These are phyloP conservation scores for Caenorhabditis sulstoni DNA, from an alignment of 2,888 invertebrate species.

Conservation along the genomic window DNA sequence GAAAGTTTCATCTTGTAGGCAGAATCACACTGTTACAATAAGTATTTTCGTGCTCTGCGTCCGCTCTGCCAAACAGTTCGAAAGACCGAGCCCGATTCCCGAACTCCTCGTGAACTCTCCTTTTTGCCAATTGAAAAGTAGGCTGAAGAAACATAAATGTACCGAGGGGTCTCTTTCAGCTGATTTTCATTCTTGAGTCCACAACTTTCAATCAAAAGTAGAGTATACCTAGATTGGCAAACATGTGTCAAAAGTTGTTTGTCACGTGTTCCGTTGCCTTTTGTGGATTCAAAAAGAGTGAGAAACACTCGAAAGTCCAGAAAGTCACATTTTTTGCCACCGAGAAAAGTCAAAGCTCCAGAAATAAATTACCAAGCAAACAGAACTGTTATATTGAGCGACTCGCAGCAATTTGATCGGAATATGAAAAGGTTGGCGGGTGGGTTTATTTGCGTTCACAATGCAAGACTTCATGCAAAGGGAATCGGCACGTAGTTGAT, in stretches of 20 bases:
- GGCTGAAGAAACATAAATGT: no score
- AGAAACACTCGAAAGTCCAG: constrained; percentile 22
- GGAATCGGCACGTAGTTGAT: constrained; percentile 35
- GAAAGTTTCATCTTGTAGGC: constrained; percentile 22
- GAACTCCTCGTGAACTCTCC: constrained; percentile 25
- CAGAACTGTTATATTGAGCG: constrained; percentile 47
- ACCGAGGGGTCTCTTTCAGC: no score
- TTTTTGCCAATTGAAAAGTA: constrained; percentile 1
- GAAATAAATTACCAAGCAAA: constrained; percentile 48
- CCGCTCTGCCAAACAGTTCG: constrained; percentile 31
- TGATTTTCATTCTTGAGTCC: not conserved
- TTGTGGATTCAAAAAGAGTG: no score
- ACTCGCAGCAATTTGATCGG: constrained; percentile 40
- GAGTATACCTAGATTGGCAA: constrained; percentile 4
- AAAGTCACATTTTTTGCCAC: constrained; percentile 22
- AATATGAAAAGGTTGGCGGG: constrained; percentile 18
- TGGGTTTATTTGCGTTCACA: constrained; percentile 50
- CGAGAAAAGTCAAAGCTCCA: constrained; percentile 25
- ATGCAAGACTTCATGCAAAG: constrained; percentile 15
- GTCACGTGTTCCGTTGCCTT: constrained; percentile 15
- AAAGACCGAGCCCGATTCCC: not conserved
- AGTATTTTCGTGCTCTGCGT: constrained; percentile 29
- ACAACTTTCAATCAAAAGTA: not conserved
- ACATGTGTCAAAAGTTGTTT: not conserved
- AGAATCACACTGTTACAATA: constrained; percentile 29